Evolutionary conservation across 1,140 invertebrate genomes (phyloP).

Genomic region (Drosophila orena): DNA sequence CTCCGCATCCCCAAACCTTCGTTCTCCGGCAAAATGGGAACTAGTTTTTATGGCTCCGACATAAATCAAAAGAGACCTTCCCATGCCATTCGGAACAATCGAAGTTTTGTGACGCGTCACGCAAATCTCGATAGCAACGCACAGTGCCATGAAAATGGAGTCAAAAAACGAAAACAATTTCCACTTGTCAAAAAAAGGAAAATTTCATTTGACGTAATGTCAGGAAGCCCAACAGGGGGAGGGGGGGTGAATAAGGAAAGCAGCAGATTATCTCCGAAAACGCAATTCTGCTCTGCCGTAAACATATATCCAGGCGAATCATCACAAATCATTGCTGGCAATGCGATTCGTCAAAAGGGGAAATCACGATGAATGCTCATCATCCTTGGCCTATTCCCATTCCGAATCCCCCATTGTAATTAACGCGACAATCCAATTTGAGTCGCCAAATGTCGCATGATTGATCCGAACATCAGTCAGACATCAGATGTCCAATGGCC

Average conservation of each 20-base stretch:
- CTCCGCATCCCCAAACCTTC: not conserved
- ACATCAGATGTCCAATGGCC: constrained; percentile 38
- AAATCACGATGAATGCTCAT: constrained; percentile 23
- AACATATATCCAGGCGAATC: constrained; percentile 65
- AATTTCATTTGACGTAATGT: constrained; percentile 53
- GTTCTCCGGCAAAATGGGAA: constrained; percentile 16
- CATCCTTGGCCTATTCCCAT: constrained; percentile 20
- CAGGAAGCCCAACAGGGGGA: not conserved
- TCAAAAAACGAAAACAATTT: constrained; percentile 44
- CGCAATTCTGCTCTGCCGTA: constrained; percentile 44
- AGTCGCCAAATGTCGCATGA: constrained; percentile 62
- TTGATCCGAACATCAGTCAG: constrained; percentile 44
- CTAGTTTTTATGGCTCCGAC: constrained; percentile 61
- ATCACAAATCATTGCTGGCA: constrained; percentile 68
- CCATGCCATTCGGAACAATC: constrained; percentile 30
- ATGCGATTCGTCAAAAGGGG: constrained; percentile 59
- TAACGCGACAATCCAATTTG: constrained; percentile 77
- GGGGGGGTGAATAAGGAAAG: not conserved
- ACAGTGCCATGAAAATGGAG: not conserved
- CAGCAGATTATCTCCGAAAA: constrained; percentile 36
- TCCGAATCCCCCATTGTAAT: constrained; percentile 52
- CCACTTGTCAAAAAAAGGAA: constrained; percentile 59
- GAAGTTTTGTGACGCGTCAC: constrained; percentile 65
- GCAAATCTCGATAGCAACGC: constrained; percentile 68
- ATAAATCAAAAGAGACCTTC: constrained; percentile 69